These are phyloP conservation scores for Pogonomyrmex californicus DNA, from an alignment of 1,140 invertebrate genomes.

Conservation along the genomic window DNA sequence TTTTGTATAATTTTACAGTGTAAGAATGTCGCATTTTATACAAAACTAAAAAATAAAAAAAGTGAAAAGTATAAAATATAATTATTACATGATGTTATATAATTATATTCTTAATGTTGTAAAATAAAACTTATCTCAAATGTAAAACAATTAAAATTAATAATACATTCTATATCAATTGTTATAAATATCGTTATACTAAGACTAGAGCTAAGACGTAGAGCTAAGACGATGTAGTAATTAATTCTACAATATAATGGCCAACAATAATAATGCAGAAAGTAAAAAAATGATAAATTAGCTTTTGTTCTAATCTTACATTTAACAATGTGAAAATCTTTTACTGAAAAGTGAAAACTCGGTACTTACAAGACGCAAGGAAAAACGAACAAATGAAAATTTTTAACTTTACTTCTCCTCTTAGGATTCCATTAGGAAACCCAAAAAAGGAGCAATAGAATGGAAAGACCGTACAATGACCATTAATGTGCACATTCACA, in stretches of 20 bases:
- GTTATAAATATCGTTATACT: no score
- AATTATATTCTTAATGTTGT: background rate
- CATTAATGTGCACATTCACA: slow-evolving; percentile 9
- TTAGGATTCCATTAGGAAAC: background rate
- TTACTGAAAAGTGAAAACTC: slow-evolving; percentile 15
- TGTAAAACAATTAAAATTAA: background rate
- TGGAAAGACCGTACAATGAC: background rate
- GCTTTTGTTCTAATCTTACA: background rate
- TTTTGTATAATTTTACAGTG: background rate
- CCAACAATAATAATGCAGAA: background rate
- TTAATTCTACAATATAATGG: background rate
- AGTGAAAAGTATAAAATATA: background rate
- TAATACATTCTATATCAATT: background rate
- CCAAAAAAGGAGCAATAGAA: background rate
- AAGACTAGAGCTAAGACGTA: no score
- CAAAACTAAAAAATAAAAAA: background rate
- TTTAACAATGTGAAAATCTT: background rate
- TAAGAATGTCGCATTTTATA: background rate
- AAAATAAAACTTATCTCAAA: background rate
- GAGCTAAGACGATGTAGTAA: no score
- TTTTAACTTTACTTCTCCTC: background rate
- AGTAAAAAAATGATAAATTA: background rate
- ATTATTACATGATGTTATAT: background rate
- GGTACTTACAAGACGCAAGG: background rate
- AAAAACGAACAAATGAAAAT: background rate